Percentiles rank a stretch among this genome's conserved stretches.
phyloP scores from a whole-genome alignment of 2,113 vertebrate genomes.

The Cyprinodon variegatus region DNA sequence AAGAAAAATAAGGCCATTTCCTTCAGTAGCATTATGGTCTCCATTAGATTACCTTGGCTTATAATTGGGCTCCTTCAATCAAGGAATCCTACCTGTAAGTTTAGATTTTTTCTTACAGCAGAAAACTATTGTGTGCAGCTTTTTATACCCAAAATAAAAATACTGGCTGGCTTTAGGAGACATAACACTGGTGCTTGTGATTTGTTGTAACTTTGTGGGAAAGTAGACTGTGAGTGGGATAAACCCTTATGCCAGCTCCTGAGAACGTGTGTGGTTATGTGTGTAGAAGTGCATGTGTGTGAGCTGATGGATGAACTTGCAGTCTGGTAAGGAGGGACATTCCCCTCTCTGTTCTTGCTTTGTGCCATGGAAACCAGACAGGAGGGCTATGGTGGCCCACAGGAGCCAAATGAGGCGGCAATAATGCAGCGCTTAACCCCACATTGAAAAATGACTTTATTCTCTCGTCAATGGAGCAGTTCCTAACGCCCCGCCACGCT shows the following conservation, averaged over 20 bases:
- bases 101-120: conserved; percentile 44
- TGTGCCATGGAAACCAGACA: conserved; percentile 82
- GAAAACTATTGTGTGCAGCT: conserved; percentile 39
- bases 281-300: conserved; percentile 24
- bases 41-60: conserved; percentile 38
- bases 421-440: conserved; percentile 82
- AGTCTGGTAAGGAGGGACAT: conserved; percentile 79
- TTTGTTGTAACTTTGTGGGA: conserved; percentile 78
- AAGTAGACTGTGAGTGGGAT: conserved; percentile 71
- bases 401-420: conserved; percentile 84
- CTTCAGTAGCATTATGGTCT: conserved; percentile 40
- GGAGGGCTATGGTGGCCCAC: conserved; percentile 83
- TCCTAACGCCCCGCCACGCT: conserved; percentile 77
- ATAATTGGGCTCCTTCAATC: conserved; percentile 19
- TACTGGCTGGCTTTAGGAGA: conserved; percentile 65
- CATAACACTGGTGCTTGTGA: conserved; percentile 62
- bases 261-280: conserved; percentile 34
- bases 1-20: conserved; percentile 38
- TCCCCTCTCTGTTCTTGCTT: conserved; percentile 76
- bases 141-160: conserved; percentile 45
- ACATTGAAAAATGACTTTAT: conserved; percentile 84
- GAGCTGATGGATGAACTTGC: conserved; percentile 76
- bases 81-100: conserved; percentile 44
- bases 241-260: conserved; percentile 55
- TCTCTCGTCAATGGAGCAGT: conserved; percentile 81